Evolutionary conservation across 1,140 invertebrate species (phyloP), one percentile per base, ranked within the genome.

Genomic region (Cotesia chilonis): DNA sequence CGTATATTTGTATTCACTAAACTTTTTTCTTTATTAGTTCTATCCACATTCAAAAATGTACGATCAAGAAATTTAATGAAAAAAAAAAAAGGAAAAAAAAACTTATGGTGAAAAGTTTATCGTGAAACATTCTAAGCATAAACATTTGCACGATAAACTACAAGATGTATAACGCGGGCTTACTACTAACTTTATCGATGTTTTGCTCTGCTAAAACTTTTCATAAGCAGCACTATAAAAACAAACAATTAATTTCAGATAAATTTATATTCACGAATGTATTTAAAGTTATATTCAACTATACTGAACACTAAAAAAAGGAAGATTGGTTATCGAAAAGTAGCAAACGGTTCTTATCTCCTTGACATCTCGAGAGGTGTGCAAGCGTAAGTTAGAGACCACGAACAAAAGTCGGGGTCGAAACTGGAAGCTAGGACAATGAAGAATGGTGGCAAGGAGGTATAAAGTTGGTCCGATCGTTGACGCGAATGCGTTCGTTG

Each of bases 391-490:
- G 2, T 35, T 60, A 9, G 41, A 61, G 35, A 61, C 59, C 59
- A 12, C 59, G 14, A 61, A 20, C 17, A 12, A 28, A 3, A 5
- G 59, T 61, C 47, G 47, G 17, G 5, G 54, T 55, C 6, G 54
- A 14, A 28, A 28, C 28, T 28, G 28, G 28, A 28, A 28, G 28
- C 28, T 28, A 28, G 17, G 54, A 12, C 17, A 20, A n/a, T 12
- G n/a, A 10, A 52, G 5, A 60, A 60, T 28, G 41, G 5, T 17
- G 12, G 12, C 10, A 63, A 38, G 5, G 14, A 28, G 10, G 12
- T n/a, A 37, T 41, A 66, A 67, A 72, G 70, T 72, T 72, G 57
- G 41, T 59, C 64, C 64, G 70, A 72, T 72, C 70, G 70, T 72
- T 72, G 70, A 72, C 70, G 52, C 55, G 54, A 66, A 71, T 38